phyloP scores from a whole-genome alignment of 2,888 invertebrate genomes.

The Meteorus colon region DNA sequence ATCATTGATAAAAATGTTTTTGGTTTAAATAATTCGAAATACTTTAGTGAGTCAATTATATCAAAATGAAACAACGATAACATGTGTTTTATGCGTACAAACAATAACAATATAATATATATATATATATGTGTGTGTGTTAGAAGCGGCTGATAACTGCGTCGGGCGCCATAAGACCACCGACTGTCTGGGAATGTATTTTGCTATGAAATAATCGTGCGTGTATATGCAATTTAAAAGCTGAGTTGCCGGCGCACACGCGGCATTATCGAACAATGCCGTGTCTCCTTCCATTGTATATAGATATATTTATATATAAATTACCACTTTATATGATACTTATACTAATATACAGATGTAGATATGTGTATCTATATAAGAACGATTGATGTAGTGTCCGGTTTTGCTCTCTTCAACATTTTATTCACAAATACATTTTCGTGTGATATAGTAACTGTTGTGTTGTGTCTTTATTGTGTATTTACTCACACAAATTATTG shows the following conservation, averaged over 20 bases:
- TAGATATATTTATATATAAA: not conserved
- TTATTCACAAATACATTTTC: conserved; percentile 29
- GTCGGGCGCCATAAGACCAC: conserved; percentile 66
- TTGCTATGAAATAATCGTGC: conserved; percentile 57
- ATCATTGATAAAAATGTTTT: no score
- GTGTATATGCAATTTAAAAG: conserved; percentile 43
- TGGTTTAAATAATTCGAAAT: no score
- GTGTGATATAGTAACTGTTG: conserved; percentile 5
- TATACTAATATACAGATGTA: not conserved
- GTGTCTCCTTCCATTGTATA: conserved; percentile 43
- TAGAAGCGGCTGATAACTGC: conserved; percentile 40
- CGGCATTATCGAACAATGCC: conserved; percentile 67
- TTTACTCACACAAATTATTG: not conserved
- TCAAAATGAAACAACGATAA: not conserved
- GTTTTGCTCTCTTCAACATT: conserved; percentile 34
- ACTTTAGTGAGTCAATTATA: no score
- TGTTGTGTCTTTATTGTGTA: not conserved
- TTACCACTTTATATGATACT: not conserved
- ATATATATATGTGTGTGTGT: not conserved
- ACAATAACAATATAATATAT: not conserved
- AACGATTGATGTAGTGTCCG: conserved; percentile 38
- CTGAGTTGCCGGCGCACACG: conserved; percentile 43
- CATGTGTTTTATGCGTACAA: conserved; percentile 5
- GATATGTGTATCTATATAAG: not conserved
- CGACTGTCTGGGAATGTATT: conserved; percentile 68